These are phyloP conservation scores for Vollenhovia emeryi DNA, from an alignment of 1,140 invertebrate species.

Conservation along the genomic window DNA sequence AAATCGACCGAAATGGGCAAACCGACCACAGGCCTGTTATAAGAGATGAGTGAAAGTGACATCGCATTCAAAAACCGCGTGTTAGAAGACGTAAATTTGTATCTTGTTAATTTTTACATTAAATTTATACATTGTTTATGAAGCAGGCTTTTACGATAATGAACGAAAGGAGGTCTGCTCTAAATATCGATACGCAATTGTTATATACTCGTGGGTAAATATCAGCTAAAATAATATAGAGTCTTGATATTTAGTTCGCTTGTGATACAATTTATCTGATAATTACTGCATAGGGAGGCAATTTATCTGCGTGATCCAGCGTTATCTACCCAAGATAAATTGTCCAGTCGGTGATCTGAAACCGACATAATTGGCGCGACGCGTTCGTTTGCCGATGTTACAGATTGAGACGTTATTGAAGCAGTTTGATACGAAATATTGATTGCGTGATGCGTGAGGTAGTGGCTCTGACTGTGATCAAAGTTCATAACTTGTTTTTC, in stretches of 20 bases:
- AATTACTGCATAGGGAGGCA: too few relatives aligned
- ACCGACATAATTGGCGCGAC: conserved; percentile 17
- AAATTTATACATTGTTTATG: background rate
- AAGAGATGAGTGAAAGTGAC: background rate
- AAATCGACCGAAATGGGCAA: too few relatives aligned
- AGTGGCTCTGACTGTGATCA: conserved; percentile 67
- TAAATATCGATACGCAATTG: background rate
- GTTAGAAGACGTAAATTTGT: background rate
- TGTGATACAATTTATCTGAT: conserved; percentile 53
- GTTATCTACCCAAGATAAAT: conserved; percentile 7
- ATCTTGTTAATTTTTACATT: conserved; percentile 3
- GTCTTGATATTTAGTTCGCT: conserved; percentile 59
- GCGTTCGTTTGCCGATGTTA: conserved; percentile 26
- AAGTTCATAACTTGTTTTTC: conserved; percentile 60
- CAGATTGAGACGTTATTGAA: conserved; percentile 48
- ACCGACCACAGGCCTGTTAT: too few relatives aligned
- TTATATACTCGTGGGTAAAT: background rate
- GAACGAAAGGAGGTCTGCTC: conserved; percentile 11
- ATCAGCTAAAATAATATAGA: conserved; percentile 21
- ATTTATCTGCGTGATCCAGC: background rate
- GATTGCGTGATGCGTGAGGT: background rate
- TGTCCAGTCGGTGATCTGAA: background rate
- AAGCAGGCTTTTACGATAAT: conserved; percentile 18
- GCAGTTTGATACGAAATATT: conserved; percentile 36
- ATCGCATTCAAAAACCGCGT: background rate